Evolutionary conservation across 2,797 vertebrate genomes (phyloP).

Genomic region (Coranthus polyacanthus): DNA sequence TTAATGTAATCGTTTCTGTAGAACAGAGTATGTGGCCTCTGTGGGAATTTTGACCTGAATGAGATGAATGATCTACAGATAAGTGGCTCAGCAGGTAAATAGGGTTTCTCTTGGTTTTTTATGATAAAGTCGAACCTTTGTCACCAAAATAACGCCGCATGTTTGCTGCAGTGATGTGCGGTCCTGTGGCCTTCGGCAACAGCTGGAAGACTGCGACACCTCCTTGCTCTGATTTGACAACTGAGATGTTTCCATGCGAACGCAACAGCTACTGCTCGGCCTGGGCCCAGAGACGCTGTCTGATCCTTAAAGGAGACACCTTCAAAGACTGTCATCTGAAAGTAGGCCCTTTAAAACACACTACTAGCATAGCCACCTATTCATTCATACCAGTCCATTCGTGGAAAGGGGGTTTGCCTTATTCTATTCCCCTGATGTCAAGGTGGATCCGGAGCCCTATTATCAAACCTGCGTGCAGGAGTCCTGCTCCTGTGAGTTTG

Average conservation of each 20-base stretch:
- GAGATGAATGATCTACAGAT: constrained; percentile 81
- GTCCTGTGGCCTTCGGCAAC: constrained; percentile 79
- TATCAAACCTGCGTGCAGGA: constrained; percentile 87
- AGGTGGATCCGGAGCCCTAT: constrained; percentile 88
- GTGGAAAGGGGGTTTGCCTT: background rate
- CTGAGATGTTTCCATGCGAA: constrained; percentile 86
- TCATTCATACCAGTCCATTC: background rate
- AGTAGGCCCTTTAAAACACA: constrained; percentile 67
- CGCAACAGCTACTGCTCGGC: constrained; percentile 86
- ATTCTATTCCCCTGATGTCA: constrained; percentile 7
- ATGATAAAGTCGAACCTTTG: background rate
- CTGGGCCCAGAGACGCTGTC: constrained; percentile 88
- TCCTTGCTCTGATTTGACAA: constrained; percentile 82
- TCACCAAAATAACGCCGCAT: background rate
- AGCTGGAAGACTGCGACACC: constrained; percentile 85
- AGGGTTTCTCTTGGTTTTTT: background rate
- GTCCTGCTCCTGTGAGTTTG: constrained; percentile 89
- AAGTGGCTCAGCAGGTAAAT: constrained; percentile 65
- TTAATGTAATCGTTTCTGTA: constrained; percentile 33
- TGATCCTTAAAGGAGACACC: constrained; percentile 80
- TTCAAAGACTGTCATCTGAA: constrained; percentile 87
- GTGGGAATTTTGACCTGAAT: constrained; percentile 84
- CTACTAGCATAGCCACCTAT: background rate
- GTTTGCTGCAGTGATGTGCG: constrained; percentile 42
- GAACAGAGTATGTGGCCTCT: constrained; percentile 82